These are phyloP conservation scores for Lithophane semibrunnea DNA, from an alignment of 2,888 invertebrate species.

Conservation along the genomic window DNA sequence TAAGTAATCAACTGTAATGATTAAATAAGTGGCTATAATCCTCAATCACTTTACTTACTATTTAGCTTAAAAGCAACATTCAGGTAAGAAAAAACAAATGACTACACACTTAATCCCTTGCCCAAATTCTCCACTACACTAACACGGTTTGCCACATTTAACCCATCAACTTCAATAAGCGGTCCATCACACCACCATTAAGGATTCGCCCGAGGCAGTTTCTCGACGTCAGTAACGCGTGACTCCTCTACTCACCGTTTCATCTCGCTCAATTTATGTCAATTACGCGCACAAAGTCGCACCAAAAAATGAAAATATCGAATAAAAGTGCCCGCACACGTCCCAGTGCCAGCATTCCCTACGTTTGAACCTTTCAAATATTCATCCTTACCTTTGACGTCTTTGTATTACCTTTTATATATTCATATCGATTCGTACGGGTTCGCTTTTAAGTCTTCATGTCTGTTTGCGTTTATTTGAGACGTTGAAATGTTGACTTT, in stretches of 20 bases:
- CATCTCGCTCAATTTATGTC: constrained; percentile 74
- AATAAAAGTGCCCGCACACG: constrained; percentile 69
- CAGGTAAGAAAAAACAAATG: constrained; percentile 17
- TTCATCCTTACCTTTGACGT: constrained; percentile 75
- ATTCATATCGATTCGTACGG: constrained; percentile 65
- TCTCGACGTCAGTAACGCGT: constrained; percentile 9
- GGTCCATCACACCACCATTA: constrained; percentile 58
- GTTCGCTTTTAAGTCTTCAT: constrained; percentile 68
- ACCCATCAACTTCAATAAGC: constrained; percentile 57
- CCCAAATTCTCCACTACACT: constrained; percentile 24
- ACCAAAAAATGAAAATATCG: constrained; percentile 70
- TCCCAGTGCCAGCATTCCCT: constrained; percentile 58
- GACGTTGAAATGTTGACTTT: constrained; percentile 60
- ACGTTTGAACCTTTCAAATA: constrained; percentile 74
- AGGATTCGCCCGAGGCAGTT: constrained; percentile 51
- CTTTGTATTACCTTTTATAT: constrained; percentile 73
- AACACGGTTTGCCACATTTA: constrained; percentile 46
- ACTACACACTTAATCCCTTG: constrained; percentile 12
- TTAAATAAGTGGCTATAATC: background rate
- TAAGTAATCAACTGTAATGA: background rate
- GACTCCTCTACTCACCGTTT: constrained; percentile 60
- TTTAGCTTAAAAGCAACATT: background rate
- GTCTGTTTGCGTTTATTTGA: constrained; percentile 58
- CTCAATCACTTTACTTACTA: background rate
- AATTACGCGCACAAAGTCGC: constrained; percentile 70